Base-by-base conservation (phyloP, 1,140 invertebrate genomes). In the Helicoverpa zea region DNA sequence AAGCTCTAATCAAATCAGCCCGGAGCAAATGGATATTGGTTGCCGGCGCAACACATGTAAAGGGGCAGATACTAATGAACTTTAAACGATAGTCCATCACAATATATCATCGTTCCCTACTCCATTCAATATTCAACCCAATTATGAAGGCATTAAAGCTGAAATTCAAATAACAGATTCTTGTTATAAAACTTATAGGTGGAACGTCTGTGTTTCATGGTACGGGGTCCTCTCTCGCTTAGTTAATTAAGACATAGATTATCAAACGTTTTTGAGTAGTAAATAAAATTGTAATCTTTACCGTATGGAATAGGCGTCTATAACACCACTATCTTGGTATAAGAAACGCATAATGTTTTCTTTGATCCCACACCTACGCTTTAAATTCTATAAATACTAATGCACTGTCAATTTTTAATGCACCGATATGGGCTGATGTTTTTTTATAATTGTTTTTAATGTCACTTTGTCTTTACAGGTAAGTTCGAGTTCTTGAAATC, bases 211-310 rank as follows among this genome's bases (percentile, higher is more conserved):
- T 52, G 51, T 86, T 16, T 80, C 86, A 81, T 87, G 86, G 88
- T 91, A 90, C 83, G 61, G 84, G 90, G 74, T 83, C 63, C 83
- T 81, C 88, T 86, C 91, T 89, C 88, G 89, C 91, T 93, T 89
- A 88, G 93, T 93, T 94, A 94, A 94, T 94, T 94, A 94, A 94
- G 93, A 94, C 91, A 92, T 93, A 91, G 91, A 92, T 94, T 94
- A 94, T 94, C 93, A 92, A 94, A 91, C 91, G 91, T 92, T 94
- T 94, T 93, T 82, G 89, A 88, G 93, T 87, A 92, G 91, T 94
- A 94, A 94, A 94, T 93, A 94, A 94, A 94, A 90, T 89, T 90
- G 89, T 94, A 92, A 94, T 94, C 93, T 94, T 86, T 89, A 85
- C 87, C 82, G 82, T 92, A 90, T 82, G 87, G 89, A 83, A 91